Percentiles rank a stretch among this genome's conserved stretches.
Evolutionary conservation across 2,888 invertebrate genomes (phyloP).

Genomic region (Mylabris sibirica): DNA sequence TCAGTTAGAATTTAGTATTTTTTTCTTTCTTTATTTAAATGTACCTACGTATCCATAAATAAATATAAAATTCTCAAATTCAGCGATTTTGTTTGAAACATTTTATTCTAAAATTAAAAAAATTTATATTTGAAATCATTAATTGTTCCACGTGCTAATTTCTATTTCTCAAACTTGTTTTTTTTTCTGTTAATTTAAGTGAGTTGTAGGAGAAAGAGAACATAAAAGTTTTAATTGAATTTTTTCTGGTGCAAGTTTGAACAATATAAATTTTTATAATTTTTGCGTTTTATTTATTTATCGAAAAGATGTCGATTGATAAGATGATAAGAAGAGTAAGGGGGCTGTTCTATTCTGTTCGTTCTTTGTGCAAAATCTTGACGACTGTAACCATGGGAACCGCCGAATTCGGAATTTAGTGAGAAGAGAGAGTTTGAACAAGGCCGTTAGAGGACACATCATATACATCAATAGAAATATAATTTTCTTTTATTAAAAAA

Average conservation of each 20-base stretch:
- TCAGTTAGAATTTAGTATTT: too few relatives aligned
- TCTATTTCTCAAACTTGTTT: not conserved
- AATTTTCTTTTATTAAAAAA: not conserved
- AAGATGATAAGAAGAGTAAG: not conserved
- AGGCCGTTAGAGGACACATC: constrained; percentile 9
- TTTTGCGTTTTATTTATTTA: not conserved
- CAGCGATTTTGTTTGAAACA: too few relatives aligned
- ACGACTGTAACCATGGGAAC: constrained; percentile 19
- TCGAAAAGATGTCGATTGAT: constrained; percentile 5
- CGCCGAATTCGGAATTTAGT: constrained; percentile 15
- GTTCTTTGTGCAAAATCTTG: constrained; percentile 12
- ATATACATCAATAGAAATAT: constrained; percentile 10
- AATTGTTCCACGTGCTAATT: not conserved
- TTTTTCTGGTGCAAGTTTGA: not conserved
- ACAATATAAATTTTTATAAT: not conserved
- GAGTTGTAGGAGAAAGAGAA: not conserved
- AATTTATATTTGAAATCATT: not conserved
- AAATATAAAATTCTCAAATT: too few relatives aligned
- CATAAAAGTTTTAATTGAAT: not conserved
- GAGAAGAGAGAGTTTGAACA: constrained; percentile 1
- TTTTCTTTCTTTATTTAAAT: too few relatives aligned
- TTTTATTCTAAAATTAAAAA: too few relatives aligned
- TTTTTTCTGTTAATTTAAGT: not conserved
- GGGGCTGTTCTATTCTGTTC: not conserved
- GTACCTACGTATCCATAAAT: too few relatives aligned